Conservation (phyloP, 2,797 vertebrate genomes). For the Cossypha caffra region DNA sequence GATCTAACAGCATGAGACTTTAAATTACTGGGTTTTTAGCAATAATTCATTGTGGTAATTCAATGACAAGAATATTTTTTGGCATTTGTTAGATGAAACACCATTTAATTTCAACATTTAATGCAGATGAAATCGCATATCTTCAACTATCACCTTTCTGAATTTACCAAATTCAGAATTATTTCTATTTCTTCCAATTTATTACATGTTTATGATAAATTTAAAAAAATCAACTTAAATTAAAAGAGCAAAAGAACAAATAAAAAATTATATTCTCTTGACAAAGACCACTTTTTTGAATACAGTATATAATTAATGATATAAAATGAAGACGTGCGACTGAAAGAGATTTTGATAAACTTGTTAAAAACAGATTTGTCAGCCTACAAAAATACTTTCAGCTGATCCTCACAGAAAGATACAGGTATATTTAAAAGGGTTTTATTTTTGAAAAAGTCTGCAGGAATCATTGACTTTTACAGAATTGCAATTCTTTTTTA, state of each 20-base stretch:
- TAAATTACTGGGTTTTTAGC: not conserved
- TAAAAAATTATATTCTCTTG: not conserved
- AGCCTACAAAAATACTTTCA: not conserved
- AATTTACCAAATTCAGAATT: not conserved
- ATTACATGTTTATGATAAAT: not conserved
- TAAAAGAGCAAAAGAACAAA: not conserved
- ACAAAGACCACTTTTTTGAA: not conserved
- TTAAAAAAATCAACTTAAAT: not conserved
- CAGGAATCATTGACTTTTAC: not conserved
- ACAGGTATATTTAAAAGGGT: accelerated
- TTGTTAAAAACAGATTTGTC: not conserved
- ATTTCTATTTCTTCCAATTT: not conserved
- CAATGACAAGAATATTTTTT: not conserved
- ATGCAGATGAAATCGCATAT: not conserved
- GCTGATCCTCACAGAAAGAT: not conserved
- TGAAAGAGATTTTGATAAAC: not conserved
- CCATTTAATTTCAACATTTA: not conserved
- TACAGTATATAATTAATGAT: not conserved
- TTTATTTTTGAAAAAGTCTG: not conserved
- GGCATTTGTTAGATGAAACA: not conserved
- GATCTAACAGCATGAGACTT: not conserved
- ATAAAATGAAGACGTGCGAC: not conserved
- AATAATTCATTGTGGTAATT: not conserved
- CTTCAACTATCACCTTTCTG: not conserved
- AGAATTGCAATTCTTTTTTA: not conserved